A percentile compares a stretch with the other conserved stretches of the same genome.
Conservation (phyloP, 2,888 invertebrate genomes). For the Cheilosia urbana region DNA sequence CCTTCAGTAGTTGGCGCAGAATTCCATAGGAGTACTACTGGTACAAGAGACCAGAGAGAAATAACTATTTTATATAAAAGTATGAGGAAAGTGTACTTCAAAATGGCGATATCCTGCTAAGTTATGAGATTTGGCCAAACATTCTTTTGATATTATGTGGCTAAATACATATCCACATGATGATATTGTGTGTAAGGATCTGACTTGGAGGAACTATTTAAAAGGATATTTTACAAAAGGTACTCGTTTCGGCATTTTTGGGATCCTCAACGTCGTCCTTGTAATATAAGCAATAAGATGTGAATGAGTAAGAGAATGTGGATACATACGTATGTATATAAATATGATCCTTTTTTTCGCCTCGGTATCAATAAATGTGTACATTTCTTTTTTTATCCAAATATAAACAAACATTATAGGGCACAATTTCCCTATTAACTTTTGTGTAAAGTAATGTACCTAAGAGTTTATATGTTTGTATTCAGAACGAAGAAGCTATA, state of each 20-base stretch:
- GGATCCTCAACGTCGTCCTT: conserved; percentile 12
- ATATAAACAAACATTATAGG: conserved; percentile 11
- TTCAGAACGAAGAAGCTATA: conserved; percentile 9
- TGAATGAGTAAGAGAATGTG: background rate
- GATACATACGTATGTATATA: background rate
- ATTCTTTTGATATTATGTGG: background rate
- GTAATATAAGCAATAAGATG: conserved; percentile 1
- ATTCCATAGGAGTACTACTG: no score
- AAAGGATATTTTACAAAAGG: conserved; percentile 26
- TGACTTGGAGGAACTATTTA: conserved; percentile 13
- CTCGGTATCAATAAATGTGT: no score
- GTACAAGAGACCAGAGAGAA: no score
- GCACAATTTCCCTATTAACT: background rate
- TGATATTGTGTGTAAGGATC: conserved; percentile 14
- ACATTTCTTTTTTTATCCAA: background rate
- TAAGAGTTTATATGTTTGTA: conserved; percentile 25
- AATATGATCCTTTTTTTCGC: background rate
- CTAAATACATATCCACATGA: background rate
- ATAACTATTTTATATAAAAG: no score
- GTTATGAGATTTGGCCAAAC: background rate
- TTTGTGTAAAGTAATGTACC: conserved; percentile 29
- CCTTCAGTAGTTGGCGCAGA: no score
- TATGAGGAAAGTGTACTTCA: conserved; percentile 8
- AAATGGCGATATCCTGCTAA: conserved; percentile 13
- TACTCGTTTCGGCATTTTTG: conserved; percentile 6